Conservation (phyloP, 2,888 invertebrate genomes). For the Phania funesta region DNA sequence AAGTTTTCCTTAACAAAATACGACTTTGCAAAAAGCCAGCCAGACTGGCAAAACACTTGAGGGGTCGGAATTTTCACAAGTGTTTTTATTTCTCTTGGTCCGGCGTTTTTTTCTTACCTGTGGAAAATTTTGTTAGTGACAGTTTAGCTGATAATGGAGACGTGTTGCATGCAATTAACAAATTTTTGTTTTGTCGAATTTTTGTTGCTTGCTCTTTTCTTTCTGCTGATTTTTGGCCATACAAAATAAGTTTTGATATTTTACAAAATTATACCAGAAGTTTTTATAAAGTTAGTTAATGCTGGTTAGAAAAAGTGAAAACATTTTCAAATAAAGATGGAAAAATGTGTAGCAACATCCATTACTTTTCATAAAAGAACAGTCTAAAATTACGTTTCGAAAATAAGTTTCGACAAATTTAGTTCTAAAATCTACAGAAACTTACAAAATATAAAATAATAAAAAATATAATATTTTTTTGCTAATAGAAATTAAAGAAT, state of each 20-base stretch:
- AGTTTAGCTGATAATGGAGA: conserved; percentile 56
- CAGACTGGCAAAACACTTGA: neutral
- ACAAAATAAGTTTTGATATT: conserved; percentile 8
- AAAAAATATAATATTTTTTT: too few species aligned
- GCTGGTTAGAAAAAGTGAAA: neutral
- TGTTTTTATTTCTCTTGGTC: neutral
- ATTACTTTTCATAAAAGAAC: too few species aligned
- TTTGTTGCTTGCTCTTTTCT: neutral
- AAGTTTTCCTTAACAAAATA: neutral
- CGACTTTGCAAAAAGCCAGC: neutral
- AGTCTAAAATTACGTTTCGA: too few species aligned
- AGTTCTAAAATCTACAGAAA: too few species aligned
- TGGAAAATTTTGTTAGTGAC: conserved; percentile 51
- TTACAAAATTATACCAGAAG: neutral
- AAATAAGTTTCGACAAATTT: too few species aligned
- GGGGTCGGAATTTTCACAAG: neutral
- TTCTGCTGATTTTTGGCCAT: conserved; percentile 29
- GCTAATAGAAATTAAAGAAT: too few species aligned
- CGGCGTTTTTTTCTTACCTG: conserved; percentile 41
- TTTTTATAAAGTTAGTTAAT: neutral
- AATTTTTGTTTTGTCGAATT: conserved; percentile 40
- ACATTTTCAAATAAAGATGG: neutral
- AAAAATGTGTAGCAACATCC: too few species aligned
- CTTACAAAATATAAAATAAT: too few species aligned
- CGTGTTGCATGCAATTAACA: conserved; percentile 60